A percentile compares a stretch with the other conserved stretches of the same genome.
phyloP scores from a whole-genome alignment of 1,140 invertebrate species.

The Drosophila prosaltans region DNA sequence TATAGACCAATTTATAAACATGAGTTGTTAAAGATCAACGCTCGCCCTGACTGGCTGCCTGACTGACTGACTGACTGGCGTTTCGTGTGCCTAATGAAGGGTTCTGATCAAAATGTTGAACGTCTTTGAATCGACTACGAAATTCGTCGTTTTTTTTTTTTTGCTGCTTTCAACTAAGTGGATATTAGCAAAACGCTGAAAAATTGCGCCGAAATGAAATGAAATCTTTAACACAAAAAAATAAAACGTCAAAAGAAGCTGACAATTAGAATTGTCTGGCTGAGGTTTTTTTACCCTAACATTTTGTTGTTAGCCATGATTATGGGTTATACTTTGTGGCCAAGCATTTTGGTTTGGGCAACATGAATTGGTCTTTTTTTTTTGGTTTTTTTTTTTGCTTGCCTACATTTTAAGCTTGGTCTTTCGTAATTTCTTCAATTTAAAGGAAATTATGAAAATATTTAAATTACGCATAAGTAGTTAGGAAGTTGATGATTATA shows the following conservation, averaged over 20 bases:
- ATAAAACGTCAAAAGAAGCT: constrained; percentile 51
- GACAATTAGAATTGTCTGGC: constrained; percentile 81
- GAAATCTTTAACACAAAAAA: constrained; percentile 51
- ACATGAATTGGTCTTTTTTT: constrained; percentile 48
- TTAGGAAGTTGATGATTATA: constrained; percentile 68
- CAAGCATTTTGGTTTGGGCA: constrained; percentile 50
- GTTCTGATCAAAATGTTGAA: constrained; percentile 52
- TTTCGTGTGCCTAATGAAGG: constrained; percentile 75
- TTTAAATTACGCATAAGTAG: constrained; percentile 64
- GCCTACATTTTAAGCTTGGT: constrained; percentile 29
- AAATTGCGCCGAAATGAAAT: constrained; percentile 67
- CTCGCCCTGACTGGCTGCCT: not conserved
- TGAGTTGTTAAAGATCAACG: constrained; percentile 60
- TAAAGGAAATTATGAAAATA: constrained; percentile 70
- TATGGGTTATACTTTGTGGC: constrained; percentile 62
- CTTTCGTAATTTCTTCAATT: constrained; percentile 33
- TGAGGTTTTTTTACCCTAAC: constrained; percentile 50
- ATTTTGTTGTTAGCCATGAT: constrained; percentile 47
- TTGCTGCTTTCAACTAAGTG: constrained; percentile 41
- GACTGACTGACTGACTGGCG: constrained; percentile 4
- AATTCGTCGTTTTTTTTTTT: constrained; percentile 3
- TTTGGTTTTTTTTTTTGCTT: constrained; percentile 23
- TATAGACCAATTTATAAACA: constrained; percentile 83
- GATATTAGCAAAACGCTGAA: constrained; percentile 79
- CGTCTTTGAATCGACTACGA: constrained; percentile 43